Evolutionary conservation across 30 jellyfish, hydroid and myxozoan genomes (phyloP).

Genomic region (Mastigias papua): DNA sequence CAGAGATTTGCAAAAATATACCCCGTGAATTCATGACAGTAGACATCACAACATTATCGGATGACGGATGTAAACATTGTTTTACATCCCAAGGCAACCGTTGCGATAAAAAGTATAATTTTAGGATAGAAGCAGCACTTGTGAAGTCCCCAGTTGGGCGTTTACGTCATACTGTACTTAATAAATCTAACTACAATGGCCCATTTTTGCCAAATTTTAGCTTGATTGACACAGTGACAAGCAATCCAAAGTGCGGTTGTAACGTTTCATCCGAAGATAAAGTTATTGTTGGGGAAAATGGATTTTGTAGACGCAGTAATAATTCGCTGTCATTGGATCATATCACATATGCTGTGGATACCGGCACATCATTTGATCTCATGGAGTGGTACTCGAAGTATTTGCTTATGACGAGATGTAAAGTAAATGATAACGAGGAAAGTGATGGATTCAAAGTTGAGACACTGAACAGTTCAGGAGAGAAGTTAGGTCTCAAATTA

Average conservation of each 20-base stretch:
- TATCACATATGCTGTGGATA: conserved; percentile 81
- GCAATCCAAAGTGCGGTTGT: neutral
- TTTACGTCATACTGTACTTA: conserved; percentile 68
- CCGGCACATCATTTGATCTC: conserved; percentile 53
- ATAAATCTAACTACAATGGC: conserved; percentile 71
- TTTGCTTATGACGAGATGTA: conserved; percentile 62
- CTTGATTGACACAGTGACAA: neutral
- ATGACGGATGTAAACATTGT: neutral
- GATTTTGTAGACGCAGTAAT: neutral
- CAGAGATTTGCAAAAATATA: conserved; percentile 46
- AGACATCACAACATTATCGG: neutral
- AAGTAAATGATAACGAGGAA: conserved; percentile 67
- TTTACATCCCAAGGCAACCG: neutral
- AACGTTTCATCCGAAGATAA: neutral
- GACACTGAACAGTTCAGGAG: conserved; percentile 56
- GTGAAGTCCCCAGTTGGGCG: conserved; percentile 88
- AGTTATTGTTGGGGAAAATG: neutral
- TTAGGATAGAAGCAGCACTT: conserved; percentile 66
- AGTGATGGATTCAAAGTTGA: conserved; percentile 73
- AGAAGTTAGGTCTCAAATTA: conserved; percentile 55
- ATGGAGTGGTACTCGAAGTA: conserved; percentile 83
- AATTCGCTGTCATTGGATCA: conserved; percentile 67
- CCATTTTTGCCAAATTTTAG: conserved; percentile 78
- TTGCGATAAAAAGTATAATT: neutral
- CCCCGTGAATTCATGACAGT: neutral